These are phyloP conservation scores for Bergia sp. DNA, from an alignment of 92 coral and sea anemone genomes.

Conservation along the genomic window DNA sequence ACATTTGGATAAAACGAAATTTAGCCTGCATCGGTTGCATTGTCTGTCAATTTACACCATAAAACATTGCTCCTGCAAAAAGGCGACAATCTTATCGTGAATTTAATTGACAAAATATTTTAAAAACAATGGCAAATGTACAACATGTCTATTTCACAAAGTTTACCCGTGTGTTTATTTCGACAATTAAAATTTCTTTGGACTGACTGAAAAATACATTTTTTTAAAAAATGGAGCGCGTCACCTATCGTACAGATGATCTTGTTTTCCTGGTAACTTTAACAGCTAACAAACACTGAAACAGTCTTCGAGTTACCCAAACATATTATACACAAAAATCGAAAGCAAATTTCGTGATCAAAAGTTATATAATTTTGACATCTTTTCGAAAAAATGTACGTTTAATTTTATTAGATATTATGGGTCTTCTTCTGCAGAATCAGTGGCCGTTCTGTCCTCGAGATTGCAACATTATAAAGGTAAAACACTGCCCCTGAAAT, in stretches of 20 bases:
- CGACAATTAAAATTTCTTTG: background rate
- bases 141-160: background rate
- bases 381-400: background rate
- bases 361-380: background rate
- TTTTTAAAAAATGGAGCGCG: background rate
- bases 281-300: background rate
- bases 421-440: background rate
- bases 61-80: background rate
- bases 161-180: background rate
- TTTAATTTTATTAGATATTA: no score
- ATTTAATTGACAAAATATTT: constrained; percentile 17
- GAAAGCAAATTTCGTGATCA: background rate
- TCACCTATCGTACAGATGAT: background rate
- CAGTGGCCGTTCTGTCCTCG: background rate
- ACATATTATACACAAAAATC: background rate
- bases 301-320: no score
- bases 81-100: constrained; percentile 27
- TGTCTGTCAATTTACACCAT: background rate
- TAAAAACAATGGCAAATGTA: constrained; percentile 6
- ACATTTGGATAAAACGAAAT: background rate
- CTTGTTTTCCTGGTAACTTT: background rate
- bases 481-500: constrained; percentile 3
- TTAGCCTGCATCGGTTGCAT: background rate
- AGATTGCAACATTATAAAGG: background rate
- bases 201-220: background rate